These are phyloP conservation scores for Ceratotherium simum DNA, from an alignment of 2,113 vertebrate species.

Conservation along the genomic window DNA sequence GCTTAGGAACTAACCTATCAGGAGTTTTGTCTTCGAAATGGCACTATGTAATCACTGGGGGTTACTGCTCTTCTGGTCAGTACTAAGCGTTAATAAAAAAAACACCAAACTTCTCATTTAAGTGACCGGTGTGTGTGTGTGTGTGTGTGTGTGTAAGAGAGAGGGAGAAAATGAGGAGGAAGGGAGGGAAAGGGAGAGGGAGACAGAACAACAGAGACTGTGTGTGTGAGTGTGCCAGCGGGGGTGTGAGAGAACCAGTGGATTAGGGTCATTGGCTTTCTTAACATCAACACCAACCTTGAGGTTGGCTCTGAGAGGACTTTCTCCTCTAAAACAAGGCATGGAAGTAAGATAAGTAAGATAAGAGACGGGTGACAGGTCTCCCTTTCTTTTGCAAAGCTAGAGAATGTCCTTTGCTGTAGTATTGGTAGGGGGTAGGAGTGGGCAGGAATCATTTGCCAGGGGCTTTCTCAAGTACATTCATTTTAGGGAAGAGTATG, in stretches of 20 bases:
- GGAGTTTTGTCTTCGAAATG: background rate
- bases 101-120: background rate
- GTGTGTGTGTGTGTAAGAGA: background rate
- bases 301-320: background rate
- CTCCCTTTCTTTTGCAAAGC: background rate
- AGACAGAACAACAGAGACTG: background rate
- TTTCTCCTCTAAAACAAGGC: background rate
- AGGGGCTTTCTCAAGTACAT: background rate
- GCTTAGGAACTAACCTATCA: background rate
- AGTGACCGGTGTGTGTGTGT: too few species aligned
- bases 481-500: background rate
- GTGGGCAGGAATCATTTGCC: background rate
- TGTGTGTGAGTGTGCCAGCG: background rate
- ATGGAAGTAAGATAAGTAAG: background rate
- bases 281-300: background rate
- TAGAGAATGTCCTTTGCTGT: background rate
- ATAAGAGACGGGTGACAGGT: background rate
- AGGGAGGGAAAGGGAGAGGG: background rate
- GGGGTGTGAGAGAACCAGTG: background rate
- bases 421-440: fast-evolving
- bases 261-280: background rate
- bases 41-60: background rate
- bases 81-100: background rate
- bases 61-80: background rate
- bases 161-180: background rate